phyloP scores from a whole-genome alignment of 2,113 vertebrate genomes.

The Gulo gulo region DNA sequence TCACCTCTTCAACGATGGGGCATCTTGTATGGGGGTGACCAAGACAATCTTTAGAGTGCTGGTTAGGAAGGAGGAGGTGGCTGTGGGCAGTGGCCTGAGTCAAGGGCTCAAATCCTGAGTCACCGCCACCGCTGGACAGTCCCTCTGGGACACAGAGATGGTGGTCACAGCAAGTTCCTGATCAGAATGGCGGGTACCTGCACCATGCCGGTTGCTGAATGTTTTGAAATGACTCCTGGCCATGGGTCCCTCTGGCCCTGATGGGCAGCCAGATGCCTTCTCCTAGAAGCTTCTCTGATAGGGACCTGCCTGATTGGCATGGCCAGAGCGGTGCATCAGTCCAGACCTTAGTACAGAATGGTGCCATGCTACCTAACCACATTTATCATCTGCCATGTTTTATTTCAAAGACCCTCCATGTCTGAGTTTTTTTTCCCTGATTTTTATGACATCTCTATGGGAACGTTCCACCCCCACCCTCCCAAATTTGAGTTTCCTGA shows the following conservation, averaged over 20 bases:
- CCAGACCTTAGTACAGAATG: neutral
- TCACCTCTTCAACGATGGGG: neutral
- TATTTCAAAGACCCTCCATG: constrained; percentile 46
- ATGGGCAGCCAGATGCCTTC: neutral
- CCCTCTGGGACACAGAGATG: fast-evolving
- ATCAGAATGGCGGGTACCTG: fast-evolving
- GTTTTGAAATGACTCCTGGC: neutral
- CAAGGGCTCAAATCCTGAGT: neutral
- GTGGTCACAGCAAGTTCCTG: neutral
- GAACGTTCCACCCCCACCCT: constrained; percentile 62
- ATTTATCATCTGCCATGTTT: constrained; percentile 56
- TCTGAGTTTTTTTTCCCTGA: constrained; percentile 53
- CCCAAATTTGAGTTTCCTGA: constrained; percentile 55
- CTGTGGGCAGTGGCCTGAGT: neutral
- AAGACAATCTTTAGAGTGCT: neutral
- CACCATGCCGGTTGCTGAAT: fast-evolving
- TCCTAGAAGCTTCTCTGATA: neutral
- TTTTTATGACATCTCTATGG: constrained; percentile 56
- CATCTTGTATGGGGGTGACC: neutral
- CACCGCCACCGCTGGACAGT: fast-evolving
- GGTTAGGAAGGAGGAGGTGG: neutral
- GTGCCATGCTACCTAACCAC: neutral
- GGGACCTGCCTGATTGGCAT: neutral
- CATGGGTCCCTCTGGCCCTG: neutral
- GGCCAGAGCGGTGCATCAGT: neutral